Evolutionary conservation across 2,797 vertebrate genomes (phyloP), one percentile per base, ranked within the genome.

Genomic region (Rhodeus uyekii): DNA sequence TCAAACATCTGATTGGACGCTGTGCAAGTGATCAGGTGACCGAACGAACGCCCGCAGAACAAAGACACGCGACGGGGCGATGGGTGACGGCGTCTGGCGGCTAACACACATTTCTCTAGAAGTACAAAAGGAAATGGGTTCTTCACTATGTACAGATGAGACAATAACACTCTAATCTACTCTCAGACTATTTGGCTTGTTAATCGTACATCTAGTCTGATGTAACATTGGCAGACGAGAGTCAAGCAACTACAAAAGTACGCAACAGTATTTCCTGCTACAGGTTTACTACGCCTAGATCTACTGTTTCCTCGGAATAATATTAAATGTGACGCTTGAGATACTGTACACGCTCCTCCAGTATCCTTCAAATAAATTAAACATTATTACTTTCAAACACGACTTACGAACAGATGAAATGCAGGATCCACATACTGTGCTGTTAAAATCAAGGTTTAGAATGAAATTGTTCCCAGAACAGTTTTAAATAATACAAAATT

Each of bases 111-210:
- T 34, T 76, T 81, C 84, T 83, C 74, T 81, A 29, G 75, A 85
- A 82, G 50, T 53, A 73, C 53, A 83, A 74, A 68, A 42, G 55
- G 22, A 74, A 68, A 27, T 50, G 48, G 8, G 13, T 67, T 90
- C 88, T 91, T 86, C 89, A 91, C 90, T 92, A 89, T 85, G 77
- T 38, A 87, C 38, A 80, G 67, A 86, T 78, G 76, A 46, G 42
- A 78, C 73, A 61, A 34, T 86, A 87, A 91, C 87, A 90, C 46
- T 83, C 89, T 90, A 90, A 86, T 89, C 80, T 81, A 81, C 44
- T 81, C 69, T 63, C 79, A 74, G 83, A 60, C 87, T 87, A 90
- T 90, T 91, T 90, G 90, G 90, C 90, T 89, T 90, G 75, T 63
- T 76, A 76, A 64, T 76, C 46, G 84, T 89, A 87, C 87, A 86